Base-by-base conservation (phyloP, 2,797 vertebrate species). In the Furcifer pardalis region DNA sequence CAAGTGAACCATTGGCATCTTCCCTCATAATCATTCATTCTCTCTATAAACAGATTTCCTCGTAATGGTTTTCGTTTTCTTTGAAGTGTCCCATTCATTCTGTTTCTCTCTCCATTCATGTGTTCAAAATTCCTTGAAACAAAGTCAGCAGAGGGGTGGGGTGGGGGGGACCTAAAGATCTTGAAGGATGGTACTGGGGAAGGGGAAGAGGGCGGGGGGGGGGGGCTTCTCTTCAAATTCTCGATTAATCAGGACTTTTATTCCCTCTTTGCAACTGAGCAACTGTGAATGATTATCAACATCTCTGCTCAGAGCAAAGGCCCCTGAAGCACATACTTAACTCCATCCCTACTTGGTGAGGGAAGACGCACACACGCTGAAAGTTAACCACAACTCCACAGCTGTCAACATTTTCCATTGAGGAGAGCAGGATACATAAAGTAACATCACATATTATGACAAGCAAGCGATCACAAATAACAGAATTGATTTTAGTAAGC, bases 31-130 rank as follows among this genome's bases (percentile, higher is more conserved):
- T 94, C 95, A 95, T 94, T 96, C 95, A 93, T 91, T 1, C 93
- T 77, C 92, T 95, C 91, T 95, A 89, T 95, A 95, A 94, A 95
- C 95, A 95, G 93, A 94, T 93, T 92, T 94, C 92, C 91, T 85
- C 79, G 90, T 94, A 93, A 93, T 93, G 90, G 91, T 92, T 94
- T 93, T 89, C 90, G 90, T 88, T 92, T 93, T 92, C 95, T 96
- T 95, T 95, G 95, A 95, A 95, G 95, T 95, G 91, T 69, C 90
- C 91, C 94, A 93, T 94, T 94, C 91, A 85, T 93, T 94, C 93
- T 95, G 91, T 89, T 92, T 91, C 89, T 93, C 91, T 92, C 90
- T 90, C 92, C 94, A 94, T 94, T 94, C 94, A 94, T 92, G 92
- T 94, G 93, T 90, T 94, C 82, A 35, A 56, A 90, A 92, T 93